Evolutionary conservation across 2,797 vertebrate species (phyloP).

Genomic region (Fistularia commersonii): DNA sequence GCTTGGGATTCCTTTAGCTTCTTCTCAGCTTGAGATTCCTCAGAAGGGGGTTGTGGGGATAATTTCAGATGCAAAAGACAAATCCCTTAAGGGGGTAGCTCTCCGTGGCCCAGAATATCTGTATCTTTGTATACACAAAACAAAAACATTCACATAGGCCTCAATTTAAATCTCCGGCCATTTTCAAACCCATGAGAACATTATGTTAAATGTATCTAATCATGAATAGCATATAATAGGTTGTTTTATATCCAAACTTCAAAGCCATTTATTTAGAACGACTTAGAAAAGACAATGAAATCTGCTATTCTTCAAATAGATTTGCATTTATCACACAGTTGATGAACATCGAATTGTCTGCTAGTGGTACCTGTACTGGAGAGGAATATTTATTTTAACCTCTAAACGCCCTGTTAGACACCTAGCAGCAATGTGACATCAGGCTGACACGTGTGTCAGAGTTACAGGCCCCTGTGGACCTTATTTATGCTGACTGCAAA

Average conservation of each 20-base stretch:
- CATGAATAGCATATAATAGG: too few relatives aligned
- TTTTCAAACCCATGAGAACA: too few relatives aligned
- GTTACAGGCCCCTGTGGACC: slow-evolving; percentile 37
- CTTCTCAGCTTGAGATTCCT: slow-evolving; percentile 63
- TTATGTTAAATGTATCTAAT: too few relatives aligned
- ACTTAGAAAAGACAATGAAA: background rate
- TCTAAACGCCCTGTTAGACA: slow-evolving; percentile 14
- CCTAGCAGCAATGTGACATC: slow-evolving; percentile 15
- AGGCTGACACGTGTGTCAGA: slow-evolving; percentile 29
- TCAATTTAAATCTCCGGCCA: background rate
- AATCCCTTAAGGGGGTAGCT: slow-evolving; percentile 51
- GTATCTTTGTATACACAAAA: slow-evolving; percentile 56
- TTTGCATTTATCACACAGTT: background rate
- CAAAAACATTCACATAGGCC: slow-evolving; percentile 14
- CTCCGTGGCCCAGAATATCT: slow-evolving; percentile 51
- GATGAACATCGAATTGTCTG: background rate
- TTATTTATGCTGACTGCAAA: slow-evolving; percentile 47
- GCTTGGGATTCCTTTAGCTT: slow-evolving; percentile 74
- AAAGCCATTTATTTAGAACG: background rate
- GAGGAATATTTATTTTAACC: slow-evolving; percentile 25
- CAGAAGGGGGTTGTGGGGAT: slow-evolving; percentile 19
- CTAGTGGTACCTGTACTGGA: background rate
- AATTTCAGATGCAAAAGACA: slow-evolving; percentile 58
- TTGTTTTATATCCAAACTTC: background rate
- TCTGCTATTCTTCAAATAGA: background rate